Percentiles rank a stretch among this genome's conserved stretches.
Evolutionary conservation across 2,888 invertebrate genomes (phyloP).

Genomic region (Chrysolina oricalcia): DNA sequence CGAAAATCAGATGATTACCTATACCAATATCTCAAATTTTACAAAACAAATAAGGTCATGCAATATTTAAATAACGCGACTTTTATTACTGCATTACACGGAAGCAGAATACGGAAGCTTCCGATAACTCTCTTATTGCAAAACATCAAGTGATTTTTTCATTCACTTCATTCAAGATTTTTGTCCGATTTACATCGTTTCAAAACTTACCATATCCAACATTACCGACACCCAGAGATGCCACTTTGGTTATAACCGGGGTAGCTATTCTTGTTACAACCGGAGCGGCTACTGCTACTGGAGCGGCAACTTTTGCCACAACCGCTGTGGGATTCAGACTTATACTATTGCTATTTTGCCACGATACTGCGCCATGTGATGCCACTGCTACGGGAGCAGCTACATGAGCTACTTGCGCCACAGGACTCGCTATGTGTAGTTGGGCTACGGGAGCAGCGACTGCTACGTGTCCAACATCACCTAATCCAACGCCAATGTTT

Average conservation of each 20-base stretch:
- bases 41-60: too few species aligned
- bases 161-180: background rate
- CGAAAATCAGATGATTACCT: too few species aligned
- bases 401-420: conserved; percentile 20
- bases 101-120: background rate
- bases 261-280: conserved; percentile 45
- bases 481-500: conserved; percentile 4
- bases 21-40: too few species aligned
- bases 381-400: conserved; percentile 44
- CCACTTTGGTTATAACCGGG: background rate
- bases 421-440: conserved; percentile 10
- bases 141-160: background rate
- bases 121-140: background rate
- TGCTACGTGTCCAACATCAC: conserved; percentile 3
- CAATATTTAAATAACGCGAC: too few species aligned
- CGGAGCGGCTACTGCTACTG: conserved; percentile 38
- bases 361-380: conserved; percentile 56
- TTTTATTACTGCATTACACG: too few species aligned
- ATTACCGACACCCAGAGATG: conserved; percentile 1
- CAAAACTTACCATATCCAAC: background rate
- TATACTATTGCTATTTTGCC: conserved; percentile 60
- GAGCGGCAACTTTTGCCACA: conserved; percentile 53
- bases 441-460: conserved; percentile 14
- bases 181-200: background rate
- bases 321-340: conserved; percentile 59